Conservation (phyloP, 2,113 vertebrate species). For the Heliornis fulica region DNA sequence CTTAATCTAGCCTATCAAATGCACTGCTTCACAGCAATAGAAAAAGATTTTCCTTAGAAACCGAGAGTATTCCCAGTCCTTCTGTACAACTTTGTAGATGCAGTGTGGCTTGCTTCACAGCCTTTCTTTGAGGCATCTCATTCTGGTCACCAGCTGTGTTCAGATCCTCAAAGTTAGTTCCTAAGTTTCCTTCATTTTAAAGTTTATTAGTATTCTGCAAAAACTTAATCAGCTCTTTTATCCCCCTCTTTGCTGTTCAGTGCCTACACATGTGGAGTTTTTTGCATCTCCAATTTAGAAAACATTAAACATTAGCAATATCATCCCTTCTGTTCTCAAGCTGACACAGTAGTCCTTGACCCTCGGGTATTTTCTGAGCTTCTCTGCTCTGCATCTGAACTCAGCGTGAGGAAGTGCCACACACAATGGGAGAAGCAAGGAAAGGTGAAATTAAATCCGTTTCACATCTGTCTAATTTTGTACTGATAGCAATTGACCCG, state of each 20-base stretch:
- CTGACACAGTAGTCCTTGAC: conserved; percentile 19
- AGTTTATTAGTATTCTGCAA: not conserved
- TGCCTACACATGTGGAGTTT: not conserved
- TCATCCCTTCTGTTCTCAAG: conserved; percentile 28
- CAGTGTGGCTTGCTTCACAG: not conserved
- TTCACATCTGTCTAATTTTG: conserved; percentile 33
- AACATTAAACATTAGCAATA: conserved; percentile 20
- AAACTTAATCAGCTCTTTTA: not conserved
- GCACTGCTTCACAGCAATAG: not conserved
- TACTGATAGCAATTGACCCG: conserved; percentile 29
- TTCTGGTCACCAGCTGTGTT: not conserved
- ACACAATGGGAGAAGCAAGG: not conserved
- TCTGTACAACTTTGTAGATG: not conserved
- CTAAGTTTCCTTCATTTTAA: not conserved
- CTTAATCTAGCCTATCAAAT: not conserved
- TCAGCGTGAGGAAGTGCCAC: conserved; percentile 4
- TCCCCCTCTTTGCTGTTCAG: not conserved
- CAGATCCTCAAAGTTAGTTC: not conserved
- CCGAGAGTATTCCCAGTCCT: not conserved
- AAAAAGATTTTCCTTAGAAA: not conserved
- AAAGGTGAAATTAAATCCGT: conserved; percentile 52
- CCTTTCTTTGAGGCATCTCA: not conserved
- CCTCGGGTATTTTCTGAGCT: conserved; percentile 6
- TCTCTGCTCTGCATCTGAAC: conserved; percentile 37
- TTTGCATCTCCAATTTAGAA: not conserved